Evolutionary conservation across 2,888 invertebrate species (phyloP), one percentile per base, ranked within the genome.

Genomic region (Scrobipalpa costella): DNA sequence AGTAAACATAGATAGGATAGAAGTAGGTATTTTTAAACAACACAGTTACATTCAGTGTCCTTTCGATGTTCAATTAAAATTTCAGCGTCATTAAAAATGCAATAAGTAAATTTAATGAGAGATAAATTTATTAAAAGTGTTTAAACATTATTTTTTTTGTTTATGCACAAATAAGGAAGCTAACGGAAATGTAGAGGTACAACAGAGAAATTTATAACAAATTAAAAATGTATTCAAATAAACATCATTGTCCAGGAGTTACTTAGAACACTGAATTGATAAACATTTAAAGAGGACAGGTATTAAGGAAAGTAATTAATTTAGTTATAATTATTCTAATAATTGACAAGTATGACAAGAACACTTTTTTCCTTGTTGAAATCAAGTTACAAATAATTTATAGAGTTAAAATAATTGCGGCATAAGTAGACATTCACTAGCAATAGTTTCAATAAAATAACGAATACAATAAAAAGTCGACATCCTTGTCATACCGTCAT

Each of bases 401-500:
- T 13, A 5, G 27, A 3, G 2, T 27, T 27, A 27, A 27, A 27
- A 27, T 3, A 27, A 27, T 3, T 2, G 27, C 27, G 27, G 27
- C 27, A 27, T 27, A 27, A 27, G 27, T 5, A 27, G 27, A 27
- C 27, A 27, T 27, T 27, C 27, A 2, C 27, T 27, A 27, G 27
- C 27, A 27, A 27, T 27, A 27, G 9, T 3, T 11, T 13, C 2
- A 3, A 40, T 40, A 40, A 40, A 3, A 40, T 13, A 13, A 40
- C 13, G 13, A 40, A 11, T 3, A 13, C n/a, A 47, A 5, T 6
- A 49, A 49, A 49, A 49, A 8, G 1, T 13, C 3, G 3, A 38
- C 36, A 61, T 73, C 71, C 75, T 73, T 71, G 73, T 72, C 75
- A 77, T 73, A 72, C 68, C 62, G 44, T 34, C 15, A 21, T 38